phyloP scores from a whole-genome alignment of 2,797 vertebrate genomes.

The Pogoniulus pusillus region DNA sequence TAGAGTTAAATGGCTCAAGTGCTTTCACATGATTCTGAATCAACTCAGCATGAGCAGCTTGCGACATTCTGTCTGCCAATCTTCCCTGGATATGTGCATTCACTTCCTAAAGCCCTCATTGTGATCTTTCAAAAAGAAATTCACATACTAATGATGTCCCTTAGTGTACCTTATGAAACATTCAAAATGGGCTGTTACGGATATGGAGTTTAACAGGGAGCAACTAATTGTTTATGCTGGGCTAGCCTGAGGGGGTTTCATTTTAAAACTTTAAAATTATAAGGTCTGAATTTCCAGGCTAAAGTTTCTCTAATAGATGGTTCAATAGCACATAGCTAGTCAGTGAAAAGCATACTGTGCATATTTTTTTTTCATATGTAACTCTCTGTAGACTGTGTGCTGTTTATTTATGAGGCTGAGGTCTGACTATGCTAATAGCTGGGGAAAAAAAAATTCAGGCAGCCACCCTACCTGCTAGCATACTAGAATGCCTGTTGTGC shows the following conservation, averaged over 20 bases:
- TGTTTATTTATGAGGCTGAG: constrained; percentile 66
- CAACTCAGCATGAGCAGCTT: constrained; percentile 57
- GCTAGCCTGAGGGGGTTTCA: constrained; percentile 60
- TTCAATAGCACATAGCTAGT: constrained; percentile 34
- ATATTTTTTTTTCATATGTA: constrained; percentile 20
- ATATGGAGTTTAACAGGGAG: constrained; percentile 66
- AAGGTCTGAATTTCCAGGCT: constrained; percentile 57
- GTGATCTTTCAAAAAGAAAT: constrained; percentile 66
- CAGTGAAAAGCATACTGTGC: constrained; percentile 52
- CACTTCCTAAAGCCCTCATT: constrained; percentile 53
- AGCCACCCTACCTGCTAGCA: constrained; percentile 56
- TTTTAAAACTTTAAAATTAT: constrained; percentile 65
- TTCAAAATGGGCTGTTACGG: constrained; percentile 57
- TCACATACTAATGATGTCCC: constrained; percentile 71
- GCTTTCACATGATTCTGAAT: constrained; percentile 61
- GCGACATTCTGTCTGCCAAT: constrained; percentile 43
- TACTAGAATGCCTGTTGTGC: constrained; percentile 65
- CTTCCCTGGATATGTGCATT: constrained; percentile 49
- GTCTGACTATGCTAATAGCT: constrained; percentile 59
- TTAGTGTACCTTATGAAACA: constrained; percentile 67
- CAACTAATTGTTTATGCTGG: constrained; percentile 73
- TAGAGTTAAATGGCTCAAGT: constrained; percentile 57
- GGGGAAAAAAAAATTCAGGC: constrained; percentile 16
- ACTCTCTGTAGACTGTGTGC: constrained; percentile 36
- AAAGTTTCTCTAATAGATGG: constrained; percentile 55